Evolutionary conservation across 2,113 vertebrate species (phyloP), one percentile per base, ranked within the genome.

Genomic region (Lepisosteus oculatus): DNA sequence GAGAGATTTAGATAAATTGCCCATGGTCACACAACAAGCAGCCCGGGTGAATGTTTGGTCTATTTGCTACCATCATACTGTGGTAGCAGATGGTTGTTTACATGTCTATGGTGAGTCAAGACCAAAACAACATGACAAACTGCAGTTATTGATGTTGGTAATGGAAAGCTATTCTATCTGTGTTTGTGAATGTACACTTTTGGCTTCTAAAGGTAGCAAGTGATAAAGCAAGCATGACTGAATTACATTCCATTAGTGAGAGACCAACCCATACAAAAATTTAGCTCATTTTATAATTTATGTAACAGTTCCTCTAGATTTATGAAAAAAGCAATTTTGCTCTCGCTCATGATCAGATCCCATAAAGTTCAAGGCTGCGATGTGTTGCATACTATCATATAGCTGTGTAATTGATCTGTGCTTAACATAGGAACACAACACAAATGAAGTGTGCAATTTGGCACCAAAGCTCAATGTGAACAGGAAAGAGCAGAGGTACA

Each of bases 1-100:
- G 89, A 82, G 86, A 95, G 96, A 97, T 94, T 92, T 93, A 97
- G 96, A 97, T 95, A 93, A 95, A 98, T 96, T 93, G 93, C 90
- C 86, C 82, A 14, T 61, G 80, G 89, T 87, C 75, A 79, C 83
- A 76, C 86, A 87, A 86, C 88, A 88, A 75, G 87, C 78, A 15
- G 79, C 13, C 4, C 80, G 86, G 86, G 87, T 85, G 89, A 85
- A 81, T 74, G 78, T 73, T 55, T 43, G 79, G 85, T 81, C 73
- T 83, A 78, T 81, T 87, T 82, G 85, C 79, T 85, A 78, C 75
- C 73, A 82, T 83, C 88, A 75, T 76, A 61, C 64, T 41, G 15
- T 72, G 67, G 73, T 80, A 82, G 84, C 87, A 85, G 62, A 8
- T 1, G 13, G 77, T 78, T 77, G 83, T 90, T 88, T 86, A 87